Conservation (phyloP, 2,888 invertebrate species). For the Platypus cylindrus region DNA sequence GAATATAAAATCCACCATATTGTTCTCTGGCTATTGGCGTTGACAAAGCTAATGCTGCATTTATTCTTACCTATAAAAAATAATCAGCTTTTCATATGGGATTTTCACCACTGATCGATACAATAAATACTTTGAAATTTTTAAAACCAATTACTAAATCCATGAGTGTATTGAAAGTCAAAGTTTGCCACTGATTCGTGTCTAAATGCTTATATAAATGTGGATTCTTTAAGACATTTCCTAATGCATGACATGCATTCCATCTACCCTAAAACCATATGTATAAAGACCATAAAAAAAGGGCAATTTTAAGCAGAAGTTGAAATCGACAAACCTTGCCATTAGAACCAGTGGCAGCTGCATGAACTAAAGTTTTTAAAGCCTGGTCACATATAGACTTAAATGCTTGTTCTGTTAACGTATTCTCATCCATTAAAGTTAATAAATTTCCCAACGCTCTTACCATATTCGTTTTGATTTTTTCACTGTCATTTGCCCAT, state of each 20-base stretch:
- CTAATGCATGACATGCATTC: conserved; percentile 84
- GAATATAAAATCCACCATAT: conserved; percentile 49
- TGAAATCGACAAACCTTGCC: too few relatives aligned
- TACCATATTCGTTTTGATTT: conserved; percentile 70
- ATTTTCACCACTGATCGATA: background rate
- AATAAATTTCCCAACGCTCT: conserved; percentile 72
- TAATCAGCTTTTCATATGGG: background rate
- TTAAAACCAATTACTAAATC: conserved; percentile 56
- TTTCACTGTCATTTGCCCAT: conserved; percentile 42
- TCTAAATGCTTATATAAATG: conserved; percentile 33
- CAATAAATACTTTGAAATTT: conserved; percentile 63
- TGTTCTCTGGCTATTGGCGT: conserved; percentile 45
- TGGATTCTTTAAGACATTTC: conserved; percentile 60
- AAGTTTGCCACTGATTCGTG: conserved; percentile 39
- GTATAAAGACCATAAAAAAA: too few relatives aligned
- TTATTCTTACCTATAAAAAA: conserved; percentile 54
- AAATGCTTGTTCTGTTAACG: conserved; percentile 39
- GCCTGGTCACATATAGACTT: conserved; percentile 44
- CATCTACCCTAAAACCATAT: conserved; percentile 49
- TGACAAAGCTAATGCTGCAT: conserved; percentile 65
- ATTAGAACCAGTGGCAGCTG: conserved; percentile 54
- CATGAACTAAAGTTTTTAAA: conserved; percentile 54
- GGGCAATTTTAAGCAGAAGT: too few relatives aligned
- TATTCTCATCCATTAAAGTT: conserved; percentile 44
- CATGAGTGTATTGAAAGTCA: conserved; percentile 53